Base-by-base conservation (phyloP, 2,888 invertebrate genomes). In the Noctua pronuba region DNA sequence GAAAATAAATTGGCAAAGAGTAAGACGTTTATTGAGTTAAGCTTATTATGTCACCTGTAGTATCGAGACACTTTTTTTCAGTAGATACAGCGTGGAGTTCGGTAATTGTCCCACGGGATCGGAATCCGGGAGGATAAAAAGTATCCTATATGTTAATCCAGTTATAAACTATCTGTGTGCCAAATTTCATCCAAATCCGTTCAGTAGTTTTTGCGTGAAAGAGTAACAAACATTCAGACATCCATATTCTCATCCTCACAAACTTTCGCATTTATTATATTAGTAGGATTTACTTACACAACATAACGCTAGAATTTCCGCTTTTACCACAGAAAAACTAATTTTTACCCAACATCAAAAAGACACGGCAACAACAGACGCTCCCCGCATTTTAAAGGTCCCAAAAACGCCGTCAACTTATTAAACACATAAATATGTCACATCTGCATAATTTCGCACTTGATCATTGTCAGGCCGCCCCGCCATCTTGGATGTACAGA, bases 401-500 rank as follows among this genome's bases (percentile, higher is more conserved):
- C 60, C 38, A 38, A 69, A 73, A 72, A 69, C 68, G 46, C n/a
- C 55, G 83, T 73, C 65, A 83, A 65, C 52, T 83, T 83, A 83
- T 83, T 83, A 76, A 83, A 83, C 69, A 67, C 83, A 83, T 83
- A 83, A 83, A 82, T 65, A 75, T 86, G 79, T 79, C 87, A 67
- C 75, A 79, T 85, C 79, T 83, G 62, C 82, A 72, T 78, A 88
- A 77, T 77, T 78, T 80, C 24, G 67, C 31, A 80, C 70, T 83
- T 88, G 86, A 46, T 91, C 91, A 89, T 78, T 88, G 88, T 68
- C 79, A 75, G 44, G 73, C 46, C 35, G 21, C 73, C 84, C 79
- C 83, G 85, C 91, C 90, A 90, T 91, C 88, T 91, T 90, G 79
- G 87, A 85, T 75, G 88, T 88, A 83, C 86, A 79, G 82, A 81